Conservation (phyloP, 1,140 invertebrate species). For the Phymorhynchus buccinoides region DNA sequence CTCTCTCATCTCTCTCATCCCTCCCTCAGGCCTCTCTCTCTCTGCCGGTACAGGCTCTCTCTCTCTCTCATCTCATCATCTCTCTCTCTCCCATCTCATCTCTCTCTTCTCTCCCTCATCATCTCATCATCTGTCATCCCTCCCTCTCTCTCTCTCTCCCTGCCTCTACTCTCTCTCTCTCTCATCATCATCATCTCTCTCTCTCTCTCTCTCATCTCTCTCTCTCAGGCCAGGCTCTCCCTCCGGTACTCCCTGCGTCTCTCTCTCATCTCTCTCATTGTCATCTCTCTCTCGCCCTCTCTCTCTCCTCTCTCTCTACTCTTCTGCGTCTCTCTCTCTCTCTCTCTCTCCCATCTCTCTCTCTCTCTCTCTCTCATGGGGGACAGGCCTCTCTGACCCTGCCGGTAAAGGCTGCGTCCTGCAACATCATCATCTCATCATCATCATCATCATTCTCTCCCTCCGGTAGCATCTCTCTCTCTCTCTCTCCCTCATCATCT, state of each 20-base stretch:
- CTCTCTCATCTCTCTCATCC: background rate
- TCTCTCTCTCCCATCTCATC: too few species aligned
- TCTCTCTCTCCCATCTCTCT: too few species aligned
- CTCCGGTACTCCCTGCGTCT: too few species aligned
- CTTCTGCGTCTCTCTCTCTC: too few species aligned
- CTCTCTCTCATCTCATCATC: background rate
- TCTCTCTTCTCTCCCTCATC: too few species aligned
- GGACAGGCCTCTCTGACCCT: conserved; percentile 7
- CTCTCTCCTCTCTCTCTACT: too few species aligned
- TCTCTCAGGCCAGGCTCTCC: too few species aligned
- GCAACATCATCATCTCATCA: background rate
- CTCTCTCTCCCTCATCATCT: too few species aligned
- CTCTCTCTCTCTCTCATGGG: background rate
- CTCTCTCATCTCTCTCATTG: background rate
- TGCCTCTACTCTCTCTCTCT: too few species aligned
- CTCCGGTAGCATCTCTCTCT: too few species aligned
- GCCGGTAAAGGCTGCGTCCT: conserved; percentile 16
- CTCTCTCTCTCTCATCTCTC: background rate
- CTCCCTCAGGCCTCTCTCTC: background rate
- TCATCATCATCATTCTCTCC: too few species aligned
- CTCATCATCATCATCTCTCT: background rate
- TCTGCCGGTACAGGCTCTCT: conserved; percentile 8
- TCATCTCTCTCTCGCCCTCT: background rate
- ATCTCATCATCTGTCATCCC: background rate
- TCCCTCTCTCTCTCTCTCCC: too few species aligned